phyloP scores from a whole-genome alignment of 2,888 invertebrate genomes.

The Griposia aprilina region DNA sequence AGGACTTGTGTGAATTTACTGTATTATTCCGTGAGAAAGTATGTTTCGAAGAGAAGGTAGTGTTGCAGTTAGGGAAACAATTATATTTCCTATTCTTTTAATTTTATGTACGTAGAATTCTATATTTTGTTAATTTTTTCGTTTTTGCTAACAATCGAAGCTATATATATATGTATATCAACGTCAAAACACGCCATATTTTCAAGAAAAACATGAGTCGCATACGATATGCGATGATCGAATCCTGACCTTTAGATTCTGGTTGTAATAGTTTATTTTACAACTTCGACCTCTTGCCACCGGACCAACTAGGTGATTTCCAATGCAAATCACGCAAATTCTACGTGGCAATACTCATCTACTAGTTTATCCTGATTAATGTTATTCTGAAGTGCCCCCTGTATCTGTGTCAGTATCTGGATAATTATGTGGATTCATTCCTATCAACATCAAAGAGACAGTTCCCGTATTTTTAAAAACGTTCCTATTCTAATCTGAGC shows the following conservation, averaged over 20 bases:
- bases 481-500: too few relatives aligned
- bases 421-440: background rate
- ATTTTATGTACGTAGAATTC: background rate
- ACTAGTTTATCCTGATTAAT: background rate
- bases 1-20: constrained; percentile 27
- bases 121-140: background rate
- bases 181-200: constrained; percentile 4
- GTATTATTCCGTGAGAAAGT: background rate
- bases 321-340: constrained; percentile 21
- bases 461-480: background rate
- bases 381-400: background rate
- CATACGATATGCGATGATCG: constrained; percentile 37
- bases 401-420: background rate
- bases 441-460: background rate
- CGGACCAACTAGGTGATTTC: constrained; percentile 19
- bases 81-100: background rate
- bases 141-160: background rate
- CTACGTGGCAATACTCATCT: constrained; percentile 15
- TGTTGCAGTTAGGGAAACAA: background rate
- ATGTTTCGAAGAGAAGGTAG: background rate
- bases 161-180: background rate
- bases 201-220: constrained; percentile 11
- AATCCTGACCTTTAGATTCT: constrained; percentile 57
- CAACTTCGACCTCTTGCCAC: constrained; percentile 58
- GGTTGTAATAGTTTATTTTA: constrained; percentile 54